Percentiles rank a stretch among this genome's conserved stretches.
These are phyloP conservation scores for Cheilosia vulpina DNA, from an alignment of 2,888 invertebrate species.

Conservation along the genomic window DNA sequence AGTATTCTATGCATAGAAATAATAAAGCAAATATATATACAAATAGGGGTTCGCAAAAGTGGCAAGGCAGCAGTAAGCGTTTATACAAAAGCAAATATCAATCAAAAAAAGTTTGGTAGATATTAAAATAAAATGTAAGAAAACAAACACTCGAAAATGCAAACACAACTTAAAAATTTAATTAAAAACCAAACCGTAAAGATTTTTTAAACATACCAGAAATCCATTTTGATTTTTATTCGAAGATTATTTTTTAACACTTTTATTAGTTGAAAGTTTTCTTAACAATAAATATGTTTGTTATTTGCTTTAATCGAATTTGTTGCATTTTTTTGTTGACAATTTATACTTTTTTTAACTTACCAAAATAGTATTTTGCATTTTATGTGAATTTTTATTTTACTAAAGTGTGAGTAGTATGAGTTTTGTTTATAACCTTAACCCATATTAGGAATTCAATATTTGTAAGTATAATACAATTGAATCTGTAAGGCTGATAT, in stretches of 20 bases:
- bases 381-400: constrained; percentile 26
- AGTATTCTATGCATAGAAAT: constrained; percentile 2
- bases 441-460: constrained; percentile 26
- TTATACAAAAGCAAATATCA: constrained; percentile 15
- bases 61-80: constrained; percentile 33
- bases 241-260: constrained; percentile 20
- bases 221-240: constrained; percentile 33
- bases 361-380: constrained; percentile 43
- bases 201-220: constrained; percentile 48
- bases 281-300: constrained; percentile 37
- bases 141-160: constrained; percentile 44
- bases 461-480: constrained; percentile 5
- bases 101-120: not conserved
- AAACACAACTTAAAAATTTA: constrained; percentile 23
- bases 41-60: constrained; percentile 11
- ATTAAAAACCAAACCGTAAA: constrained; percentile 31
- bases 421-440: constrained; percentile 36
- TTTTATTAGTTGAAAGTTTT: constrained; percentile 29
- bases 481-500: constrained; percentile 8
- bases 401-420: constrained; percentile 24
- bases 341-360: constrained; percentile 30
- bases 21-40: not conserved
- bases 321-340: constrained; percentile 57
- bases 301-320: constrained; percentile 49
- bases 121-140: constrained; percentile 42